These are phyloP conservation scores for Mormyrus hasselquistii DNA, from an alignment of 2,797 vertebrate genomes.

Conservation along the genomic window DNA sequence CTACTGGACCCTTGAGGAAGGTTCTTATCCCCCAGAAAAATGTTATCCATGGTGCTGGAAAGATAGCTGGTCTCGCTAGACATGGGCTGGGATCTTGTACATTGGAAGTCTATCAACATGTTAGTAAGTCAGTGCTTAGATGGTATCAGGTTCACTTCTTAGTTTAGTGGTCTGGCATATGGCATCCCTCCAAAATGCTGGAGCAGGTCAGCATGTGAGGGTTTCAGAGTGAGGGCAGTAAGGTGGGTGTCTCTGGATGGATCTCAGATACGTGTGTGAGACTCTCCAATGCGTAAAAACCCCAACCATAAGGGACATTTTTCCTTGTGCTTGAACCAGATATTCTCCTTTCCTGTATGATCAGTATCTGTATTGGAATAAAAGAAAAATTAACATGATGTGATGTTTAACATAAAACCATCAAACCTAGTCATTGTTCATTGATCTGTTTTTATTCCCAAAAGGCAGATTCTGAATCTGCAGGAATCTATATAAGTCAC, in stretches of 20 bases:
- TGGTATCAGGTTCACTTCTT: neutral
- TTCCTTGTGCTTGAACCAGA: neutral
- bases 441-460: neutral
- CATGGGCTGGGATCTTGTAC: neutral
- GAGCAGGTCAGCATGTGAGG: neutral
- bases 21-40: neutral
- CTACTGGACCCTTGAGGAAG: neutral
- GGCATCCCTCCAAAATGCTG: neutral
- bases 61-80: neutral
- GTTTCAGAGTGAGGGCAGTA: neutral
- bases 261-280: neutral
- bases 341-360: neutral
- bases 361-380: neutral
- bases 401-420: neutral
- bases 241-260: neutral
- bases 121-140: neutral
- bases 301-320: neutral
- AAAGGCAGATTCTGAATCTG: neutral
- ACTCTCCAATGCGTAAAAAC: neutral
- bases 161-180: neutral
- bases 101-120: neutral
- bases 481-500: neutral
- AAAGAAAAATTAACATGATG: neutral
- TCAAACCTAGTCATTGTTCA: neutral
- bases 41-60: neutral